Percentiles rank a stretch among this genome's conserved stretches.
Conservation (phyloP, 2,888 invertebrate genomes). For the Watsonalla binaria region DNA sequence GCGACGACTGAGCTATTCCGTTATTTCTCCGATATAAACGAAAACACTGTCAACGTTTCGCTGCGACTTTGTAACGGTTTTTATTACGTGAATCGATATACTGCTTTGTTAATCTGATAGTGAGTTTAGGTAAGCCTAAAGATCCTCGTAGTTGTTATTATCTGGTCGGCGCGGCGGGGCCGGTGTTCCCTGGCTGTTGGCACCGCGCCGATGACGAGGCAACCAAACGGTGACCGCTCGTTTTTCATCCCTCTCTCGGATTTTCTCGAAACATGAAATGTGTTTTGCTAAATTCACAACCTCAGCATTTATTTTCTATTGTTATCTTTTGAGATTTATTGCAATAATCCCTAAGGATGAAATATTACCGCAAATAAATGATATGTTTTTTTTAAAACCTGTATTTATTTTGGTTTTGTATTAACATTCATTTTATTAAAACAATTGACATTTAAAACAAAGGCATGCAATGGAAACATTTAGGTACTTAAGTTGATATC, state of each 20-base stretch:
- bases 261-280: constrained; percentile 21
- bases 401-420: neutral
- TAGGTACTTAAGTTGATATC: neutral
- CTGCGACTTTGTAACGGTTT: too few relatives aligned
- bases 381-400: neutral
- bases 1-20: too few relatives aligned
- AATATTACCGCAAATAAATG: neutral
- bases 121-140: constrained; percentile 19
- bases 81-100: too few relatives aligned
- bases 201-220: constrained; percentile 23
- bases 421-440: too few relatives aligned
- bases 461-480: neutral
- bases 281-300: constrained; percentile 19
- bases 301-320: constrained; percentile 16
- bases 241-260: constrained; percentile 28
- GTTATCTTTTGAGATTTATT: constrained; percentile 16
- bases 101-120: constrained; percentile 22
- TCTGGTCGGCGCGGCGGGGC: neutral
- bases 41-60: too few relatives aligned
- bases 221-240: constrained; percentile 23
- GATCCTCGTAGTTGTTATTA: neutral
- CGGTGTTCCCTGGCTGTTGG: neutral
- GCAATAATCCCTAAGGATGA: neutral
- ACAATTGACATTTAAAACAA: too few relatives aligned
- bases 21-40: too few relatives aligned